Evolutionary conservation across 1,140 invertebrate genomes (phyloP).

Genomic region (Ips nitidus): DNA sequence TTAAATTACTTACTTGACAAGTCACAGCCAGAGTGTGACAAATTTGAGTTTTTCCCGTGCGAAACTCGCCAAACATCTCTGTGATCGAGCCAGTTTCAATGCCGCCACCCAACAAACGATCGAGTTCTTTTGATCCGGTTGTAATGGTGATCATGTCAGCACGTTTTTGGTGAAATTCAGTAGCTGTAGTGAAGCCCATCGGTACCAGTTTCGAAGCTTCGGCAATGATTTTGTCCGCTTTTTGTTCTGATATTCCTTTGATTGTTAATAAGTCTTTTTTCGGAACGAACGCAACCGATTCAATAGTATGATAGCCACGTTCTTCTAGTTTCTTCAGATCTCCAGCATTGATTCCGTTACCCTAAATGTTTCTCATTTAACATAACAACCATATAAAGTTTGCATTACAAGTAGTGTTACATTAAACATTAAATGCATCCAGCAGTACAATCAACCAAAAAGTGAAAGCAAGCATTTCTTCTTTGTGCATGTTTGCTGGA

Average conservation of each 20-base stretch:
- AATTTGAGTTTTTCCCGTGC: slow-evolving; percentile 97
- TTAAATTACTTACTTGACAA: slow-evolving; percentile 73
- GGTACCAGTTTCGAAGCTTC: slow-evolving; percentile 93
- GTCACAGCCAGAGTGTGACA: slow-evolving; percentile 98
- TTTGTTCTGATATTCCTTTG: slow-evolving; percentile 96
- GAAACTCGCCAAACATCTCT: slow-evolving; percentile 98
- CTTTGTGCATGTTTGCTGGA: no score
- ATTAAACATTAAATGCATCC: background rate
- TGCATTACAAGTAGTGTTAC: no score
- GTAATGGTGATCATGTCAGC: slow-evolving; percentile 87
- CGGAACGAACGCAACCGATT: slow-evolving; percentile 92
- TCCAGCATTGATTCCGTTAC: slow-evolving; percentile 82
- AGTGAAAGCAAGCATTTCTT: no score
- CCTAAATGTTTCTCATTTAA: slow-evolving; percentile 53
- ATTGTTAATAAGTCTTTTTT: slow-evolving; percentile 88
- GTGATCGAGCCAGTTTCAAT: slow-evolving; percentile 99
- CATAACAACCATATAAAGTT: no score
- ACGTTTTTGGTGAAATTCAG: slow-evolving; percentile 92
- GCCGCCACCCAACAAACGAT: slow-evolving; percentile 91
- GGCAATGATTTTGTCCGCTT: slow-evolving; percentile 93
- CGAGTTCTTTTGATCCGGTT: slow-evolving; percentile 92
- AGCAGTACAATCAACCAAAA: slow-evolving; percentile 1
- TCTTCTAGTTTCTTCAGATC: slow-evolving; percentile 96
- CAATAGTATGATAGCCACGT: slow-evolving; percentile 91
- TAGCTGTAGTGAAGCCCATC: slow-evolving; percentile 97